phyloP scores from a whole-genome alignment of 2,113 vertebrate genomes.

The Epinephelus moara region DNA sequence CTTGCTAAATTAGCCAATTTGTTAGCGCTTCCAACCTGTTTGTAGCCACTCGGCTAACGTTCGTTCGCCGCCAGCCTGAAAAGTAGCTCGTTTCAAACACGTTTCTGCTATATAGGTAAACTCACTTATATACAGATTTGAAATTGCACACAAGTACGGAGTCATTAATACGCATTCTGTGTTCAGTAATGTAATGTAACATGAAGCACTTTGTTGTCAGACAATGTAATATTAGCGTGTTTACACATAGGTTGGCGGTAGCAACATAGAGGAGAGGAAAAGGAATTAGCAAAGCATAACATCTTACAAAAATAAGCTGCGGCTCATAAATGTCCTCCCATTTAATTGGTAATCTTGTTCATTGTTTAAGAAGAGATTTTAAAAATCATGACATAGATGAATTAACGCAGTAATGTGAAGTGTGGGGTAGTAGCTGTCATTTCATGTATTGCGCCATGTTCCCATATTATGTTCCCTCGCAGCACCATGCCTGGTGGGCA shows the following conservation, averaged over 20 bases:
- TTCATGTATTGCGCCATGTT: neutral
- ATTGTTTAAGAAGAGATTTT: neutral
- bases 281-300: neutral
- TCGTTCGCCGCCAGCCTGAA: neutral
- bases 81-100: neutral
- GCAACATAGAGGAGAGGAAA: neutral
- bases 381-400: neutral
- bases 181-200: neutral
- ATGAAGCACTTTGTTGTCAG: neutral
- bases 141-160: rapidly evolving
- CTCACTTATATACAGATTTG: rapidly evolving
- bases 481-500: slow-evolving; percentile 87
- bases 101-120: neutral
- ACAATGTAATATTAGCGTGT: slow-evolving; percentile 16
- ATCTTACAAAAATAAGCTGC: too few relatives aligned
- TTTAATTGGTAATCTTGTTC: too few relatives aligned
- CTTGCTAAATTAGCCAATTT: slow-evolving; percentile 66
- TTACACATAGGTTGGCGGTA: slow-evolving; percentile 42
- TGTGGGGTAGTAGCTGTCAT: slow-evolving; percentile 10
- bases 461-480: slow-evolving; percentile 32
- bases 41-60: slow-evolving; percentile 55
- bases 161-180: rapidly evolving
- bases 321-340: neutral
- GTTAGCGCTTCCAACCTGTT: slow-evolving; percentile 66
- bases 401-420: neutral